A percentile compares a stretch with the other conserved stretches of the same genome.
Conservation (phyloP, 2,797 vertebrate genomes). For the Otolemur crassicaudatus region DNA sequence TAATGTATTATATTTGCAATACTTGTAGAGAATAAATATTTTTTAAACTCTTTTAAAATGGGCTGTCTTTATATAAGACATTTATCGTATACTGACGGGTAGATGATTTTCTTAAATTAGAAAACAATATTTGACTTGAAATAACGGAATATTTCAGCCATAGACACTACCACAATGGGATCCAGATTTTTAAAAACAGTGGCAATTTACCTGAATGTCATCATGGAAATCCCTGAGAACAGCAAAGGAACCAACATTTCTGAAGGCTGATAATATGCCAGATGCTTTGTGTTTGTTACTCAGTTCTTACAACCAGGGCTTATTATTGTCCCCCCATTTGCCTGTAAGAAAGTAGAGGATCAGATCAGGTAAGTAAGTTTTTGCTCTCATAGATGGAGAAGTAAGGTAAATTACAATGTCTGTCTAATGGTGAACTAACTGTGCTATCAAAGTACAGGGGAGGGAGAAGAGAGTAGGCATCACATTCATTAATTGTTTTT, state of each 20-base stretch:
- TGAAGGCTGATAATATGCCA: neutral
- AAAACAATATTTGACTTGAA: conserved; percentile 39
- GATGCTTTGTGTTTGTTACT: neutral
- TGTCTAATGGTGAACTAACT: neutral
- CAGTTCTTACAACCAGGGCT: neutral
- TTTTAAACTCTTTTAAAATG: neutral
- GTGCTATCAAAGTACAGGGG: neutral
- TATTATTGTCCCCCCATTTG: neutral
- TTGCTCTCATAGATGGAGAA: neutral
- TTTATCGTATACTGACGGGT: neutral
- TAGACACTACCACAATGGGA: neutral
- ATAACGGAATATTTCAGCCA: neutral
- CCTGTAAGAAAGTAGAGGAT: neutral
- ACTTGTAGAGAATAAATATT: neutral
- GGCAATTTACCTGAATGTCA: neutral
- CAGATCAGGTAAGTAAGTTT: neutral
- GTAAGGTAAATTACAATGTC: neutral
- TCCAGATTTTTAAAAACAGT: neutral
- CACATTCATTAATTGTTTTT: neutral
- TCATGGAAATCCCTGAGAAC: conserved; percentile 7
- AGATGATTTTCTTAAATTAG: conserved; percentile 43
- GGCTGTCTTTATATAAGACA: neutral
- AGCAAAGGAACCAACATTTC: neutral
- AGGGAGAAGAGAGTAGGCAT: neutral
- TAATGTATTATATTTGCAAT: conserved; percentile 46